These are phyloP conservation scores for Galeopterus variegatus DNA, from an alignment of 2,113 vertebrate species.

Conservation along the genomic window DNA sequence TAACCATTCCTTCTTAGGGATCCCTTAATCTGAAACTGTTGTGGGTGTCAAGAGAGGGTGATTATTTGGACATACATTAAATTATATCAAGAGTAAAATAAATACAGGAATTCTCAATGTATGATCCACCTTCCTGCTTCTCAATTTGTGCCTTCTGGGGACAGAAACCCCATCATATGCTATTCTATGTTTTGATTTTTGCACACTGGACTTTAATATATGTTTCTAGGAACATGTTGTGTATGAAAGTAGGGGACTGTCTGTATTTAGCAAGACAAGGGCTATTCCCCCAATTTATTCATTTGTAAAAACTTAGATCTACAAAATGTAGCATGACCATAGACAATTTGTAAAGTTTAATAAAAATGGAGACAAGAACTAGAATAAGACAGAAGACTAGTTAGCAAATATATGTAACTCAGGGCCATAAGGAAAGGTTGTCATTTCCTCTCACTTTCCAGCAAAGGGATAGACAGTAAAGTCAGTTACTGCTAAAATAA, in stretches of 20 bases:
- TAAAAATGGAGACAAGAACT: not conserved
- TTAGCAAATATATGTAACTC: not conserved
- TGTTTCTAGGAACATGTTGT: not conserved
- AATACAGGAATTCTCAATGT: not conserved
- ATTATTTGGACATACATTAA: not conserved
- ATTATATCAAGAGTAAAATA: conserved; percentile 10
- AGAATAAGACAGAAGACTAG: not conserved
- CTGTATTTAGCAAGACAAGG: not conserved
- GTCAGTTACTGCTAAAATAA: not conserved
- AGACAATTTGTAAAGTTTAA: not conserved
- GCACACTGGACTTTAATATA: not conserved
- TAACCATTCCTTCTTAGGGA: not conserved
- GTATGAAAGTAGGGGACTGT: not conserved
- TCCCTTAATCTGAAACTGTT: not conserved
- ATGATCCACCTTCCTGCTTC: not conserved
- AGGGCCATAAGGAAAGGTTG: not conserved
- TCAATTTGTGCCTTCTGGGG: not conserved
- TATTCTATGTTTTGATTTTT: not conserved
- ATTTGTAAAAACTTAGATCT: conserved; percentile 15
- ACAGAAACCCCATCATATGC: not conserved
- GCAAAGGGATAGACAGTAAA: not conserved
- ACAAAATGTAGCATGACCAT: not conserved
- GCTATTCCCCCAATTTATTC: not conserved
- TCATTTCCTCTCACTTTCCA: conserved; percentile 3
- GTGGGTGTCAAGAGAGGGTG: not conserved